Base-by-base conservation (phyloP, 2,797 vertebrate species). In the Anguilla obscura region DNA sequence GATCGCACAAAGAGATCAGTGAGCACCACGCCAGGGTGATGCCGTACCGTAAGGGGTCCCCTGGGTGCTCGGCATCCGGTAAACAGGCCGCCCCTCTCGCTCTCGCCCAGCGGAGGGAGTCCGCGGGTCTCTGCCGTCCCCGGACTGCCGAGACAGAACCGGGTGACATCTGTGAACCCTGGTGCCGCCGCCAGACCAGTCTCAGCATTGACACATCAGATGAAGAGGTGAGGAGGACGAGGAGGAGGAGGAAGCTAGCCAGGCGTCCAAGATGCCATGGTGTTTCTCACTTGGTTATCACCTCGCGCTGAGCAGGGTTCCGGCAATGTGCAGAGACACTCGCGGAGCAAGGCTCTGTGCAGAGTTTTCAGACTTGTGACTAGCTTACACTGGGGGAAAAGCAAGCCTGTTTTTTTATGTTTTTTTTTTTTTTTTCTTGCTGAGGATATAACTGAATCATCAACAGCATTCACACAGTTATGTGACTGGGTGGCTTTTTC, bases 271-370 rank as follows among this genome's bases (percentile, higher is more conserved):
- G 92, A 48, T 93, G 94, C 91, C 90, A 92, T 89, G 12, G 88
- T 90, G 86, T 94, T 96, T 96, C 95, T 92, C 95, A 96, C 94
- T 96, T 92, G 92, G 94, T 96, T 96, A 95, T 95, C 95, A 95
- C 95, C 95, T 95, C 91, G 79, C 89, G 87, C 84, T 54, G 90
- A 93, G 91, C 92, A 93, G 92, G 92, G 94, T 94, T 94, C 94
- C 94, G 94, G 93, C 12, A 84, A 56, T 84, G 83, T 52, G 52
- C 50, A 56, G 52, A 69, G 79, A 27, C 87, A 52, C 1, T 30
- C 87, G 33, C 58, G 82, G 52, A 87, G 56, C 48, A 58, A 5
- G 58, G 24, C 45, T 69, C 16, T 52, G 30, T 12, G 21, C n/a
- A 48, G 54, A 63, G 27, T 40, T 50, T 52, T 83, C 80, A 50